A percentile compares a stretch with the other conserved stretches of the same genome.
phyloP scores from a whole-genome alignment of 2,888 invertebrate species.

The Onchidella celtica region DNA sequence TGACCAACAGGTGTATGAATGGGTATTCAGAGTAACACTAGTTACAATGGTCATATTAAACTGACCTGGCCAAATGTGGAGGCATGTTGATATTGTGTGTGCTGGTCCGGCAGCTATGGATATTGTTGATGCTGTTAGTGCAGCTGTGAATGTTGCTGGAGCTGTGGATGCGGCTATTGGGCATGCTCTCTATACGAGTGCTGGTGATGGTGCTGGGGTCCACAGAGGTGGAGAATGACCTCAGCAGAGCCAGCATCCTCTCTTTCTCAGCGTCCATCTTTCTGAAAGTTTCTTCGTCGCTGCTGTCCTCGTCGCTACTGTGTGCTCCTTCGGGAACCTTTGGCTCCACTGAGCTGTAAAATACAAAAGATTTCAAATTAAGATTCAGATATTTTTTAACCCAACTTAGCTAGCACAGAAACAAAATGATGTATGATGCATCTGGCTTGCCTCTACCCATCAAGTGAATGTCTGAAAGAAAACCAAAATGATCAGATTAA shows the following conservation, averaged over 20 bases:
- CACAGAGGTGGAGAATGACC: constrained; percentile 21
- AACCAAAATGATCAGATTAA: no score
- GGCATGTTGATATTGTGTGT: background rate
- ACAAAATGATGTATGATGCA: no score
- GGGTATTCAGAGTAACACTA: no score
- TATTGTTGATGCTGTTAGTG: constrained; percentile 5
- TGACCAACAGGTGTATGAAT: no score
- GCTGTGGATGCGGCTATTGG: background rate
- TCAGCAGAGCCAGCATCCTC: constrained; percentile 30
- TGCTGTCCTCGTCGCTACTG: background rate
- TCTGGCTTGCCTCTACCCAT: no score
- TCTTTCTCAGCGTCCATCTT: constrained; percentile 37
- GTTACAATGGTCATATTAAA: no score
- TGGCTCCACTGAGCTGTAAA: background rate
- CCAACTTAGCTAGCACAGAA: no score
- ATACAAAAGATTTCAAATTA: background rate
- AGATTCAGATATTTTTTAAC: no score
- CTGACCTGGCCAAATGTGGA: background rate
- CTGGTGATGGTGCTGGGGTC: constrained; percentile 31
- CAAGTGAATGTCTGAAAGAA: no score
- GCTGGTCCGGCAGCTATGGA: constrained; percentile 13
- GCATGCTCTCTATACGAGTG: constrained; percentile 20
- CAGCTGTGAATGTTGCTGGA: constrained; percentile 10
- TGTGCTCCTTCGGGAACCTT: background rate
- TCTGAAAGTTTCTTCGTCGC: constrained; percentile 2